These are phyloP conservation scores for Pararge aegeria DNA, from an alignment of 1,140 invertebrate species.

Conservation along the genomic window DNA sequence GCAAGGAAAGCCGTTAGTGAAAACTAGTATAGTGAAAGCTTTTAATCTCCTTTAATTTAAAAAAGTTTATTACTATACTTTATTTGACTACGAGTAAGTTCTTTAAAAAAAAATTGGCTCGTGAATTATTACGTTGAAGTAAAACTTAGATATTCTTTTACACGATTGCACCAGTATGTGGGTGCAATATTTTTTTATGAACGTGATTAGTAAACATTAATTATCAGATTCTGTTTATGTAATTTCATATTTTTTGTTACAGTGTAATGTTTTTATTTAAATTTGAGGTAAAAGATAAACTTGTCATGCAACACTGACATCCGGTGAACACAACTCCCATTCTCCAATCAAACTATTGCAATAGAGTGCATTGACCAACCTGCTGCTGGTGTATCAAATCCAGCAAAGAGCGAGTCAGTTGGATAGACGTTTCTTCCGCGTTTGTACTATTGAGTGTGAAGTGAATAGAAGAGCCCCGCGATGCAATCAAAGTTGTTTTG, in stretches of 20 bases:
- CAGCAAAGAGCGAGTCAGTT: constrained; percentile 69
- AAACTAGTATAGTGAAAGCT: too few relatives aligned
- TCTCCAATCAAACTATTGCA: constrained; percentile 77
- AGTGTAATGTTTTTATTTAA: not conserved
- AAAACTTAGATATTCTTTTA: too few relatives aligned
- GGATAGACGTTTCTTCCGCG: constrained; percentile 72
- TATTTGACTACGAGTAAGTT: too few relatives aligned
- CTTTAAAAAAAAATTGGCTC: too few relatives aligned
- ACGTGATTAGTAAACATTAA: too few relatives aligned
- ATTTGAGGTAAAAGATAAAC: not conserved
- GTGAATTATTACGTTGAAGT: too few relatives aligned
- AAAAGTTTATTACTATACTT: too few relatives aligned
- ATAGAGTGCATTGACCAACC: constrained; percentile 77
- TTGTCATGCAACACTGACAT: constrained; percentile 45
- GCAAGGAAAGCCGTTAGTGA: too few relatives aligned
- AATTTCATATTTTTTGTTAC: not conserved
- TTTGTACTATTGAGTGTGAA: constrained; percentile 61
- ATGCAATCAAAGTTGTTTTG: constrained; percentile 73
- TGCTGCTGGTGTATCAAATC: constrained; percentile 66
- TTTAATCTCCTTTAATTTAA: too few relatives aligned
- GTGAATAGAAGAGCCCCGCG: constrained; percentile 57
- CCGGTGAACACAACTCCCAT: constrained; percentile 63
- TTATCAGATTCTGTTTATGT: too few relatives aligned
- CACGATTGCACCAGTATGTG: too few relatives aligned
- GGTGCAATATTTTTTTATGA: too few relatives aligned